These are phyloP conservation scores for Sepioteuthis lessoniana DNA, from an alignment of 2,888 invertebrate species.

Conservation along the genomic window DNA sequence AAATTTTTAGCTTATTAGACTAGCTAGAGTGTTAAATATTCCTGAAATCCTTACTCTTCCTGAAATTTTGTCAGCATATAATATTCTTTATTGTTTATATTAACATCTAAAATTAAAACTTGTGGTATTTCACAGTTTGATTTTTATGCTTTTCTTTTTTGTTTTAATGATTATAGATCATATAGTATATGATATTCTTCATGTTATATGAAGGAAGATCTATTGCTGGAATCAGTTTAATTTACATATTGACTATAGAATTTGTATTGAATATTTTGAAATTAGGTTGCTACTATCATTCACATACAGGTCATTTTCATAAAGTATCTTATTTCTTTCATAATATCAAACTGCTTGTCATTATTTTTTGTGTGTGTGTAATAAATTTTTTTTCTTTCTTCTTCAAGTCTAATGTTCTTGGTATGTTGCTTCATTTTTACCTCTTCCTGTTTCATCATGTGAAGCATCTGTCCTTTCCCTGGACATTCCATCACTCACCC, in stretches of 20 bases:
- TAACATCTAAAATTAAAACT: background rate
- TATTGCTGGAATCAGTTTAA: too few species aligned
- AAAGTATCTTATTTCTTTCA: background rate
- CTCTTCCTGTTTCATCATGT: background rate
- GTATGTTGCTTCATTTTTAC: background rate
- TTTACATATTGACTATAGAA: too few species aligned
- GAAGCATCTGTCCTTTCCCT: background rate
- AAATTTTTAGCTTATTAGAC: background rate
- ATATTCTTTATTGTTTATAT: background rate
- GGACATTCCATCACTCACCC: slow-evolving; percentile 38
- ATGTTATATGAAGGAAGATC: background rate
- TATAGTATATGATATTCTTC: background rate
- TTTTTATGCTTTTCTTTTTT: background rate
- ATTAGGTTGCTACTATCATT: too few species aligned
- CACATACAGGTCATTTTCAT: background rate
- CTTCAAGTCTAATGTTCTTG: background rate
- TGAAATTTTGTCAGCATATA: too few species aligned
- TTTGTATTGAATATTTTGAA: too few species aligned
- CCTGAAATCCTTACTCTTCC: background rate
- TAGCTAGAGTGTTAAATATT: background rate
- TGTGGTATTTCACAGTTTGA: background rate
- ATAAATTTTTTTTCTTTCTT: too few species aligned
- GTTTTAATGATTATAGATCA: background rate
- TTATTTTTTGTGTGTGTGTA: background rate
- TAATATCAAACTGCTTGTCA: background rate